phyloP scores from a whole-genome alignment of 2,888 invertebrate genomes.

The Nezara viridula region DNA sequence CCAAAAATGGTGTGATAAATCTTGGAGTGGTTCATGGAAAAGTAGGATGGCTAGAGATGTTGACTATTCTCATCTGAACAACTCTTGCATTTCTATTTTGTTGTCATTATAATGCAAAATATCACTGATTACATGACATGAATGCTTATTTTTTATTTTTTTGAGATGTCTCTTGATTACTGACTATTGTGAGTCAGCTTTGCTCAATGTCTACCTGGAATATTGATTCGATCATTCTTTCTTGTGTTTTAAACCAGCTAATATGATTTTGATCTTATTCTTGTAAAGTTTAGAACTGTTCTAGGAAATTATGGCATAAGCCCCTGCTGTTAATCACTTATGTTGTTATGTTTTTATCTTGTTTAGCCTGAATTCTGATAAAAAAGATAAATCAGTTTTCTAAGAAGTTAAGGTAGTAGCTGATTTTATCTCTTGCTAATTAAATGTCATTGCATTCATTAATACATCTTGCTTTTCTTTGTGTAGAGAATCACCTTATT shows the following conservation, averaged over 20 bases:
- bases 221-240: background rate
- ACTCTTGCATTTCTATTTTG: background rate
- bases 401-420: background rate
- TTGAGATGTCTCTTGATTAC: background rate
- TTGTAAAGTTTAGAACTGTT: background rate
- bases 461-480: slow-evolving; percentile 4
- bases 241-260: background rate
- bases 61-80: too few relatives aligned
- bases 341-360: background rate
- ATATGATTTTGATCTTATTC: background rate
- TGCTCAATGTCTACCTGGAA: background rate
- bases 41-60: too few relatives aligned
- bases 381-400: background rate
- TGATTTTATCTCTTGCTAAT: background rate
- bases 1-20: too few relatives aligned
- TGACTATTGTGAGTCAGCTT: background rate
- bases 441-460: background rate
- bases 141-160: background rate
- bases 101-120: background rate
- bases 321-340: background rate
- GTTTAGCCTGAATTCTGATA: background rate
- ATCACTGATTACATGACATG: background rate
- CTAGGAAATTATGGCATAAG: background rate
- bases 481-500: background rate
- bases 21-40: too few relatives aligned